Percentiles rank a stretch among this genome's conserved stretches.
These are phyloP conservation scores for Chionomys nivalis DNA, from an alignment of 2,113 vertebrate species.

Conservation along the genomic window DNA sequence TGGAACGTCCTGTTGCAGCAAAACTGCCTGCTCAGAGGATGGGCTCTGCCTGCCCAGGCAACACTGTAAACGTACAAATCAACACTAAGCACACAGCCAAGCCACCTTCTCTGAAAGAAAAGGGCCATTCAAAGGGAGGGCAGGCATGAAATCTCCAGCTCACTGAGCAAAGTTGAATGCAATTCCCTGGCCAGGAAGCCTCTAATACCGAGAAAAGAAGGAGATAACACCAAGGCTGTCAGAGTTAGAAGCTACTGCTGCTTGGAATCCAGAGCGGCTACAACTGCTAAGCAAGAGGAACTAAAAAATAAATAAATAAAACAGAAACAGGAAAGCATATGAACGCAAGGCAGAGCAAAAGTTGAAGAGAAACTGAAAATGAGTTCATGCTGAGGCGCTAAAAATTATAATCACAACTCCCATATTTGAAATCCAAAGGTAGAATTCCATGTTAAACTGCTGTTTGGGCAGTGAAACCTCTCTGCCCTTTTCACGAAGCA, in stretches of 20 bases:
- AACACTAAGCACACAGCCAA: neutral
- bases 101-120: neutral
- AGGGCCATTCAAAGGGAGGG: neutral
- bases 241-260: neutral
- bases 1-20: neutral
- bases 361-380: conserved; percentile 10
- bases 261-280: neutral
- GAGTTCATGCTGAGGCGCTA: neutral
- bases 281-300: neutral
- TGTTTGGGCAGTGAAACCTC: neutral
- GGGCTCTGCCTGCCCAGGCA: neutral
- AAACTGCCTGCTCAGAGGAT: neutral
- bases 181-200: no score
- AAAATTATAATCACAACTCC: neutral
- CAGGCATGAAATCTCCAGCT: neutral
- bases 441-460: neutral
- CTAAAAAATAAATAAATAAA: neutral
- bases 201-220: neutral
- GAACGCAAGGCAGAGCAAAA: neutral
- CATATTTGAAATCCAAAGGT: neutral
- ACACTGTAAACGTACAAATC: neutral
- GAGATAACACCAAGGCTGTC: neutral
- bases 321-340: neutral
- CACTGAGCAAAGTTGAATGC: neutral
- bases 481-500: neutral